A percentile compares a stretch with the other conserved stretches of the same genome.
Conservation (phyloP, 1,140 invertebrate genomes). For the Cherax quadricarinatus region DNA sequence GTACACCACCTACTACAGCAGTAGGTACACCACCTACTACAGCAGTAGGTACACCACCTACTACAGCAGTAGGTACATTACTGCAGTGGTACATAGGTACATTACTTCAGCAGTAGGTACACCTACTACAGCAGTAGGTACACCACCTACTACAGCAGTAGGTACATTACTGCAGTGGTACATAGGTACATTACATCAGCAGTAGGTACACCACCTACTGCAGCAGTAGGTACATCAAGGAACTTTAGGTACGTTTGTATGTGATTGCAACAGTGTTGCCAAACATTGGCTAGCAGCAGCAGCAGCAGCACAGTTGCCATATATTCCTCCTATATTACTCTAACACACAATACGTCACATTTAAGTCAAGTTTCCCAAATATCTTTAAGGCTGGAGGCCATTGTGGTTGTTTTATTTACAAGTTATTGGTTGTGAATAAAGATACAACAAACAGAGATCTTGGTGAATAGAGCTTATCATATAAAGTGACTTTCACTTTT, state of each 20-base stretch:
- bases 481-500: slow-evolving; percentile 62
- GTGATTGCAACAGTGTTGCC: slow-evolving; percentile 52
- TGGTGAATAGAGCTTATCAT: slow-evolving; percentile 56
- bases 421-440: slow-evolving; percentile 1
- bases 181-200: too few species aligned
- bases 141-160: too few species aligned
- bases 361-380: neutral
- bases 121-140: too few species aligned
- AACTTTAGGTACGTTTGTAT: slow-evolving; percentile 38
- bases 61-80: too few species aligned
- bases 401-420: neutral
- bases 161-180: too few species aligned
- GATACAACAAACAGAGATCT: slow-evolving; percentile 20
- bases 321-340: neutral
- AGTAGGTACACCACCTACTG: too few species aligned
- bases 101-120: too few species aligned
- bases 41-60: too few species aligned
- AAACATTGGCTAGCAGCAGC: slow-evolving; percentile 21
- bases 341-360: neutral
- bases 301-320: slow-evolving; percentile 28
- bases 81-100: too few species aligned
- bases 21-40: too few species aligned
- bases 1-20: too few species aligned
- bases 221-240: neutral
- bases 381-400: neutral